phyloP scores from a whole-genome alignment of 2,888 invertebrate species.

The Drepana falcataria region DNA sequence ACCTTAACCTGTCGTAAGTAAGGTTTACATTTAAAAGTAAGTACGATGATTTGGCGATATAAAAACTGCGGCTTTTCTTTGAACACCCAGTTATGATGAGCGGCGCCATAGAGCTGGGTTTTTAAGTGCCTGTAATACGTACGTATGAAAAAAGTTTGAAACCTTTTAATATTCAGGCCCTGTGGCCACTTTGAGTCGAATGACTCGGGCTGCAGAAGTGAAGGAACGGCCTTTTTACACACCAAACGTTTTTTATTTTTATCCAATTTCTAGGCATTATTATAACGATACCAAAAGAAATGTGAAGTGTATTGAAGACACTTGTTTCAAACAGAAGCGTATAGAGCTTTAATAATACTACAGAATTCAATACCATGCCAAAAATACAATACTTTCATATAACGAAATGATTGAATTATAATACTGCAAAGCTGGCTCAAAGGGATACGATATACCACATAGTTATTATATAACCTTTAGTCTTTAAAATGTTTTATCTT shows the following conservation, averaged over 20 bases:
- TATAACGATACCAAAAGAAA: slow-evolving; percentile 21
- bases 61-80: slow-evolving; percentile 29
- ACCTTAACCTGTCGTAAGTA: slow-evolving; percentile 15
- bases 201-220: slow-evolving; percentile 44
- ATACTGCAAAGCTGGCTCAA: no score
- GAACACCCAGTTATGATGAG: slow-evolving; percentile 52
- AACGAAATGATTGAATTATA: no score
- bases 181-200: slow-evolving; percentile 55
- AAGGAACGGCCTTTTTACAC: slow-evolving; percentile 35
- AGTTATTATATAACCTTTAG: no score
- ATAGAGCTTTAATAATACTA: neutral
- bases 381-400: no score
- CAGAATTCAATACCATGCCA: no score
- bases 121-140: slow-evolving; percentile 53
- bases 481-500: no score
- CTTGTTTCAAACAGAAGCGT: neutral
- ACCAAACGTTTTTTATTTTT: slow-evolving; percentile 52
- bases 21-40: slow-evolving; percentile 13
- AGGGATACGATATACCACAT: no score
- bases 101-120: slow-evolving; percentile 47
- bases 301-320: slow-evolving; percentile 6
- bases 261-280: slow-evolving; percentile 53
- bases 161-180: slow-evolving; percentile 61
- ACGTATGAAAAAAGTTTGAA: slow-evolving; percentile 50
- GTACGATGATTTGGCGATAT: slow-evolving; percentile 3